These are phyloP conservation scores for Microtus richardsoni DNA, from an alignment of 2,113 vertebrate species.

Conservation along the genomic window DNA sequence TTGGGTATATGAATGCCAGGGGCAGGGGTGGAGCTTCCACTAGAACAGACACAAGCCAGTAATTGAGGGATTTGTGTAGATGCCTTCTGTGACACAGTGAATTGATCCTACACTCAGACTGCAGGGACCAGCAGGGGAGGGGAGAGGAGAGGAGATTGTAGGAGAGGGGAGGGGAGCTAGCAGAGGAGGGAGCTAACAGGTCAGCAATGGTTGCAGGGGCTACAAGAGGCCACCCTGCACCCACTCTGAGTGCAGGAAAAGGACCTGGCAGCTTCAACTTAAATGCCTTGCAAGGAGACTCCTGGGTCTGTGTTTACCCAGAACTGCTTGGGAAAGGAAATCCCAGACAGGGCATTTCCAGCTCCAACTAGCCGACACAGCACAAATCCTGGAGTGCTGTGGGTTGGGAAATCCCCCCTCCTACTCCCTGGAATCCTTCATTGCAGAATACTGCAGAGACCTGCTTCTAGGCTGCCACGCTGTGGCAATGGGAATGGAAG, in stretches of 20 bases:
- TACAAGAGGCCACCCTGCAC: accelerated
- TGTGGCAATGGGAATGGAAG: neutral
- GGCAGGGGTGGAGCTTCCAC: too few relatives aligned
- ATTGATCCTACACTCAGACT: too few relatives aligned
- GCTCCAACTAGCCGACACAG: neutral
- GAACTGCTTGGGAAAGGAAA: neutral
- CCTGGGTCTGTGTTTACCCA: neutral
- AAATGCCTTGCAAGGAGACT: accelerated
- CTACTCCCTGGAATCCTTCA: neutral
- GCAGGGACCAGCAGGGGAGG: neutral
- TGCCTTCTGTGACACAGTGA: neutral
- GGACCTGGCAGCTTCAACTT: neutral
- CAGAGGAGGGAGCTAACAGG: neutral
- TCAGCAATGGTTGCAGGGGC: accelerated
- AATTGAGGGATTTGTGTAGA: neutral
- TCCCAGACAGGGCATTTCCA: neutral
- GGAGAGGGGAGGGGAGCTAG: neutral
- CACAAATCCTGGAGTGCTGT: too few relatives aligned
- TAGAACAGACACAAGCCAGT: neutral
- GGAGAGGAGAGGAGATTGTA: neutral
- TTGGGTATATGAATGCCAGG: too few relatives aligned
- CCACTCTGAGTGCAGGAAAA: accelerated
- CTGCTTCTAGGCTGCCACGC: neutral
- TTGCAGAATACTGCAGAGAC: neutral
- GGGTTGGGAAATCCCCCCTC: neutral